A percentile compares a stretch with the other conserved stretches of the same genome.
These are phyloP conservation scores for Phoeniculus purpureus DNA, from an alignment of 2,797 vertebrate genomes.

Conservation along the genomic window DNA sequence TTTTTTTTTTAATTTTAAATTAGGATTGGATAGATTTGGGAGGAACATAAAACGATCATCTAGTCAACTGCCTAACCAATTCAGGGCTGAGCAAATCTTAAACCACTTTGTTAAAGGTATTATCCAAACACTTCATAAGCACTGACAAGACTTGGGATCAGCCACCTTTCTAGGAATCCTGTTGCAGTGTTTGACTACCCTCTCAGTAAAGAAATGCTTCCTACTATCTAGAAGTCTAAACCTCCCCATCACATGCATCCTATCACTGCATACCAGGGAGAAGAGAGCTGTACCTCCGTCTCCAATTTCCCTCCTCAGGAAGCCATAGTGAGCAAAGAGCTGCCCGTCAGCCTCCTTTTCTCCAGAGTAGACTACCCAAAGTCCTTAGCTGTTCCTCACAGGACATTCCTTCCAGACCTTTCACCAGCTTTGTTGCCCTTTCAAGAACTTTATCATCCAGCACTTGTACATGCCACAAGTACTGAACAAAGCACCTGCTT, in stretches of 20 bases:
- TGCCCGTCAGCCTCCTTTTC: background rate
- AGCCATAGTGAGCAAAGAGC: background rate
- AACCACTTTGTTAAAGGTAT: background rate
- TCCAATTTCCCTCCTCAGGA: background rate
- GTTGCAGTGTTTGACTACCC: background rate
- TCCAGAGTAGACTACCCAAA: background rate
- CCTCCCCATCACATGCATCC: rapidly evolving
- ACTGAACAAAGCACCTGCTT: background rate
- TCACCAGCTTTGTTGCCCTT: background rate
- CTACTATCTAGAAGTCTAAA: background rate
- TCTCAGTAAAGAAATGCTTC: background rate
- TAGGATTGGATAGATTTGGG: background rate
- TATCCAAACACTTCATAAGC: background rate
- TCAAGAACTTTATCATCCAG: background rate
- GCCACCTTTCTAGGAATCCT: background rate
- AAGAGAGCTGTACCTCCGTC: background rate
- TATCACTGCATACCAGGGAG: background rate
- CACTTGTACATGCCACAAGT: background rate
- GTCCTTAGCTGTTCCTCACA: background rate
- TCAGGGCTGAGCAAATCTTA: background rate
- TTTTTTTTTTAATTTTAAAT: background rate
- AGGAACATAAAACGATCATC: background rate
- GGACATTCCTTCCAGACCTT: background rate
- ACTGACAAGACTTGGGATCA: background rate
- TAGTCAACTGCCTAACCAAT: background rate